phyloP scores from a whole-genome alignment of 2,113 vertebrate species.

The Ammodytes marinus region DNA sequence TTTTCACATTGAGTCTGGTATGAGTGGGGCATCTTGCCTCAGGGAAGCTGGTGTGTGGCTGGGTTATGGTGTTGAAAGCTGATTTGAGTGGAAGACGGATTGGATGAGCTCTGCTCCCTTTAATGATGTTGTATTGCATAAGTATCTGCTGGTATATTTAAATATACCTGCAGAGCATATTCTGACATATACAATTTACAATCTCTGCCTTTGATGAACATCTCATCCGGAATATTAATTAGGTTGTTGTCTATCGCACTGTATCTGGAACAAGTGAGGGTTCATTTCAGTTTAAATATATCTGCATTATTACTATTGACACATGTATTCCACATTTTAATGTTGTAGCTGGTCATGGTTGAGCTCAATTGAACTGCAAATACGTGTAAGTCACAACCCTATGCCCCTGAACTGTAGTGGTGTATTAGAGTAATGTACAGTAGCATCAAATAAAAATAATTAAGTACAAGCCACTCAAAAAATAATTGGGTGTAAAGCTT shows the following conservation, averaged over 20 bases:
- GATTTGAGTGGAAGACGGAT: neutral
- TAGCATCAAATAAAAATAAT: too few species aligned
- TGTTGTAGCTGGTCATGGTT: too few species aligned
- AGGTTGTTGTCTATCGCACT: neutral
- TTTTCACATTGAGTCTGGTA: conserved; percentile 6
- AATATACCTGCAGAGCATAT: conserved; percentile 2
- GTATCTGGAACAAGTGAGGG: conserved; percentile 1
- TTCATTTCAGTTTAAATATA: too few species aligned
- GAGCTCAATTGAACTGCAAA: too few species aligned
- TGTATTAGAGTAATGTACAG: too few species aligned
- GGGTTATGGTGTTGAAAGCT: neutral
- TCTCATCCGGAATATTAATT: conserved; percentile 2
- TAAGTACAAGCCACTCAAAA: too few species aligned
- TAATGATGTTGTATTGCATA: conserved; percentile 10
- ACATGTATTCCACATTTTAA: too few species aligned
- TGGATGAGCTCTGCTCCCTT: conserved; percentile 15
- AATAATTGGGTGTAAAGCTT: too few species aligned
- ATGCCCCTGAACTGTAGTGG: too few species aligned
- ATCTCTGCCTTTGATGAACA: conserved; percentile 20
- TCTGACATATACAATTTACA: neutral
- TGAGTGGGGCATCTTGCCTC: neutral
- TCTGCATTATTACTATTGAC: too few species aligned
- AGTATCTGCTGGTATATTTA: conserved; percentile 14
- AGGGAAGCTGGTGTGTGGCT: conserved; percentile 7
- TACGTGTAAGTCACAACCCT: too few species aligned